These are phyloP conservation scores for Poecilia wingei DNA, from an alignment of 2,797 vertebrate genomes.

Conservation along the genomic window DNA sequence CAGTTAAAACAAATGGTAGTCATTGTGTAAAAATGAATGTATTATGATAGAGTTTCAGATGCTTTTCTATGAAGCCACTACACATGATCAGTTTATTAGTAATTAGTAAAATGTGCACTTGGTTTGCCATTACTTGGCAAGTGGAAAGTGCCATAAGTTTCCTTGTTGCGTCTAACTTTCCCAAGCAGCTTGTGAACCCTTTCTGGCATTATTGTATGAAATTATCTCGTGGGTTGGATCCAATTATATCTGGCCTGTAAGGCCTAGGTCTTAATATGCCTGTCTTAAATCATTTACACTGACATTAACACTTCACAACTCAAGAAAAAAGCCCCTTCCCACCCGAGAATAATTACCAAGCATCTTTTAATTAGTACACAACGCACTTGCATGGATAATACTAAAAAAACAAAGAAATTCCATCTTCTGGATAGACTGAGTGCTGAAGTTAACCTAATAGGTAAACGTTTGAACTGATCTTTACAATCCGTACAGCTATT, in stretches of 20 bases:
- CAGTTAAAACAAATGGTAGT: neutral
- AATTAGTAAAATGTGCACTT: neutral
- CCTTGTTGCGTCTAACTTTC: neutral
- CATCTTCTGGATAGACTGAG: neutral
- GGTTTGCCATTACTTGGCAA: neutral
- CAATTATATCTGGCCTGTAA: conserved; percentile 2
- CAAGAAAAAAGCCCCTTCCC: neutral
- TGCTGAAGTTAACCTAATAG: neutral
- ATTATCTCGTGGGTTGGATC: neutral
- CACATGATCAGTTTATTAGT: neutral
- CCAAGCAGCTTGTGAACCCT: neutral
- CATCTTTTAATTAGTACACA: neutral
- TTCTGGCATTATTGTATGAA: neutral
- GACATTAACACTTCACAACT: neutral
- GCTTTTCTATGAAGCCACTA: neutral
- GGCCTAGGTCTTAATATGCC: neutral
- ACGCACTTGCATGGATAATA: neutral
- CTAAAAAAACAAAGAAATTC: neutral
- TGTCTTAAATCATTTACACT: neutral
- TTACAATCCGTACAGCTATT: too few species aligned
- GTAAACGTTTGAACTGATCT: neutral
- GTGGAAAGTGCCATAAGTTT: neutral
- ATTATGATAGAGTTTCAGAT: neutral
- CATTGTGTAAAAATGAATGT: neutral
- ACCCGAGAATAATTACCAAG: neutral